phyloP scores from a whole-genome alignment of 2,797 vertebrate species.

The Thripadectes ignobilis region DNA sequence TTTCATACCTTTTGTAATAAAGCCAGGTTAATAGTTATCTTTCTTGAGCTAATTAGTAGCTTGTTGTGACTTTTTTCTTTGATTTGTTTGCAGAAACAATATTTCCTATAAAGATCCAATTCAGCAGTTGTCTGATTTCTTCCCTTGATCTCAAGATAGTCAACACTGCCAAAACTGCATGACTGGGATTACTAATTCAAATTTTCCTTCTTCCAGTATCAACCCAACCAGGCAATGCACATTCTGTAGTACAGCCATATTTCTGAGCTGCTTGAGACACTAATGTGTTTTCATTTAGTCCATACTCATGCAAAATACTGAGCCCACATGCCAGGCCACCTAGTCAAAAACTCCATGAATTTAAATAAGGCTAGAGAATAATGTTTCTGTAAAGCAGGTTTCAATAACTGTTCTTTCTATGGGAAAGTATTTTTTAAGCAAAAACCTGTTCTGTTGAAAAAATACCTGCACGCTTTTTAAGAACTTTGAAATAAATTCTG shows the following conservation, averaged over 20 bases:
- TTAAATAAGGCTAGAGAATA: conserved; percentile 4
- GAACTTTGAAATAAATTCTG: neutral
- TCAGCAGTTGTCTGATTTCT: conserved; percentile 3
- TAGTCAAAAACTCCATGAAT: conserved; percentile 29
- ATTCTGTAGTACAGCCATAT: neutral
- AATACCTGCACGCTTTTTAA: neutral
- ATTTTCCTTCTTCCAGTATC: conserved; percentile 3
- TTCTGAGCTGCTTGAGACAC: neutral
- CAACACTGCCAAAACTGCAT: neutral
- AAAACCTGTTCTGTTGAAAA: neutral
- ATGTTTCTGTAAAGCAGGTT: neutral
- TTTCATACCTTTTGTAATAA: neutral
- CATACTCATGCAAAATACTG: neutral
- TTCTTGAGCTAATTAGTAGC: conserved; percentile 4
- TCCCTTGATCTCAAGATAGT: neutral
- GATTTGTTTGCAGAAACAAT: neutral
- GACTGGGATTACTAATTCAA: conserved; percentile 14
- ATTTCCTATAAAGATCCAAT: neutral
- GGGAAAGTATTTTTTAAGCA: neutral
- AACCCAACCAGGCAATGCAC: neutral
- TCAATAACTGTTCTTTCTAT: neutral
- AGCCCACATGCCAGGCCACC: neutral
- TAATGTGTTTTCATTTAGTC: conserved; percentile 1
- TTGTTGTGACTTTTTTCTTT: neutral
- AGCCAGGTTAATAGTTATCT: neutral